These are phyloP conservation scores for Sycobia sp. DNA, from an alignment of 1,140 invertebrate genomes.

Conservation along the genomic window DNA sequence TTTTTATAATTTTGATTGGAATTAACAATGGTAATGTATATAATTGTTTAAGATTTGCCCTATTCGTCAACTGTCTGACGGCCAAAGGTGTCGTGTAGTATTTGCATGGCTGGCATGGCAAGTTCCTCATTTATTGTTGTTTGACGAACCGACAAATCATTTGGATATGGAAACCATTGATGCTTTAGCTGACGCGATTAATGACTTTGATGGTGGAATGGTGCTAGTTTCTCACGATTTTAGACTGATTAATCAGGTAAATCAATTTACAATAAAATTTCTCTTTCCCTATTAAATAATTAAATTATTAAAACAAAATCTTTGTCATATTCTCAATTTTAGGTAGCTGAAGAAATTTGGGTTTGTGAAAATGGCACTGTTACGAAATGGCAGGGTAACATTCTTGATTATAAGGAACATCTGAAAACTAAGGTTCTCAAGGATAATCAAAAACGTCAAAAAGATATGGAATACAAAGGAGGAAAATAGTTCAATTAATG, in stretches of 20 bases:
- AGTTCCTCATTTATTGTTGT: conserved; percentile 87
- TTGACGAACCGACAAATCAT: conserved; percentile 99
- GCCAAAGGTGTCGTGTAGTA: conserved; percentile 96
- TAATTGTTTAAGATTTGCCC: conserved; percentile 79
- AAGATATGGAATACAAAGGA: conserved; percentile 46
- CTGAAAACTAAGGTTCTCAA: conserved; percentile 83
- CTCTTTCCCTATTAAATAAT: conserved; percentile 23
- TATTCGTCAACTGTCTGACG: conserved; percentile 96
- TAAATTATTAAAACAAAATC: background rate
- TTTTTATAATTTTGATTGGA: background rate
- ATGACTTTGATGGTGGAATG: conserved; percentile 97
- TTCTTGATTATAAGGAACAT: conserved; percentile 95
- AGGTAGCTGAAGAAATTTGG: conserved; percentile 99
- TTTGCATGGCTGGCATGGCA: conserved; percentile 98
- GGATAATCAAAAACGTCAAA: conserved; percentile 64
- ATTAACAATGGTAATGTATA: background rate
- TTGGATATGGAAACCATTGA: conserved; percentile 99
- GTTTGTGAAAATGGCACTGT: conserved; percentile 95
- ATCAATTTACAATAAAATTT: conserved; percentile 24
- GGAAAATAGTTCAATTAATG: conserved; percentile 46
- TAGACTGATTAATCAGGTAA: conserved; percentile 95
- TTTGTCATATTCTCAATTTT: background rate
- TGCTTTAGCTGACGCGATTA: conserved; percentile 95
- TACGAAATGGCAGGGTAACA: conserved; percentile 96
- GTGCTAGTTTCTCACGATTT: conserved; percentile 98